Percentiles rank a stretch among this genome's conserved stretches.
Evolutionary conservation across 2,888 invertebrate genomes (phyloP).

Genomic region (Lepas anatifera): DNA sequence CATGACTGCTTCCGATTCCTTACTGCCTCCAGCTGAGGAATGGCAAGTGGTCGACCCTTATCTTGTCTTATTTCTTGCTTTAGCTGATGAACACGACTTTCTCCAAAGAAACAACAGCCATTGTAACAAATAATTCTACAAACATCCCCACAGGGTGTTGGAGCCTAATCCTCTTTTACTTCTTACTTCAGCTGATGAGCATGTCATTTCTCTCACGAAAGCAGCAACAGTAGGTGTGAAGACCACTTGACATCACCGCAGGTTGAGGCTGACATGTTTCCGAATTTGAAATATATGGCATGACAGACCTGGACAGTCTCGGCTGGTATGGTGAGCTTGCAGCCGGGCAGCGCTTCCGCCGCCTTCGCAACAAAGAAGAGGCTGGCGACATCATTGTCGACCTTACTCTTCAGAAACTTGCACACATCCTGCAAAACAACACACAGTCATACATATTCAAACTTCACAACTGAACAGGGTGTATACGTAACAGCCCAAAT

Average conservation of each 20-base stretch:
- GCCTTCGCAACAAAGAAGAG: constrained; percentile 52
- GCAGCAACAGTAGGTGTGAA: not conserved
- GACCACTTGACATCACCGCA: too few species aligned
- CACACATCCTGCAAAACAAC: constrained; percentile 32
- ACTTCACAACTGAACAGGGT: not conserved
- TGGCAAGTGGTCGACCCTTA: not conserved
- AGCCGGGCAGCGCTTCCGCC: constrained; percentile 46
- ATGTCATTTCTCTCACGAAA: not conserved
- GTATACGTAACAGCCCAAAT: too few species aligned
- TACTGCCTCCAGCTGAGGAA: too few species aligned
- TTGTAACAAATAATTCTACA: too few species aligned
- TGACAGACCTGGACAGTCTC: constrained; percentile 36
- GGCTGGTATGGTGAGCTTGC: constrained; percentile 42
- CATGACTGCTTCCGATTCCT: too few species aligned
- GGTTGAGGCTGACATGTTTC: not conserved
- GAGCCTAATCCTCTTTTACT: not conserved
- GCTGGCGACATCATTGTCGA: constrained; percentile 32
- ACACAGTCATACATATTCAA: not conserved
- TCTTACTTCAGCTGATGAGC: not conserved
- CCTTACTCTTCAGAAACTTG: constrained; percentile 34
- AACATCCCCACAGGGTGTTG: not conserved
- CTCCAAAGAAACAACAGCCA: not conserved
- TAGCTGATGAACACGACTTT: not conserved
- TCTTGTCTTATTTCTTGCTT: not conserved
- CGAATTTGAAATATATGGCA: not conserved